Evolutionary conservation across 2,797 vertebrate genomes (phyloP), one percentile per base, ranked within the genome.

Genomic region (Paedocypris micromegethes): DNA sequence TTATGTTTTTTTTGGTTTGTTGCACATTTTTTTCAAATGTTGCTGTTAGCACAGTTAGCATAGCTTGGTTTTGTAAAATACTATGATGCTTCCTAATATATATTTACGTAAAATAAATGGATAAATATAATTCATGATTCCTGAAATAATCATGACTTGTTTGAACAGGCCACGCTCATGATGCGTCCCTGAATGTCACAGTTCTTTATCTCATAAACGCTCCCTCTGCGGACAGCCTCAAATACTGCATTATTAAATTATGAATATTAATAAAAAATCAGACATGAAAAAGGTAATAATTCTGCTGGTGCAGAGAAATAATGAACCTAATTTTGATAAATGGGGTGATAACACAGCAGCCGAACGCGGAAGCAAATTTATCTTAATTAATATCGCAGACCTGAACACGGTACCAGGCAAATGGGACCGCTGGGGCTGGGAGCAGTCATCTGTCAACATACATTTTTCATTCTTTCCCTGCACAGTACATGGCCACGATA

Each of bases 381-480:
- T 98, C 94, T 96, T 97, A 95, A 98, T 97, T 96, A 96, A 93
- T 92, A 97, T 95, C 93, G 91, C 82, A 83, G 90, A 90, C 89
- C 86, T 77, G 82, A 83, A 92, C 87, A 80, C 74, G 63, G 81
- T 85, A 72, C 80, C 91, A 93, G 92, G 90, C 92, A 91, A 91
- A 91, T 86, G 82, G 80, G 84, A 86, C 88, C 88, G 74, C 68
- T 74, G 86, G 88, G 88, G 87, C 76, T 59, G 69, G 75, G 82
- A 74, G 70, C 64, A 74, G 54, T 63, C 42, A 37, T 64, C 64
- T 73, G 75, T 77, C 72, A 77, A 74, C 68, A 74, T 68, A 64
- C 64, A 73, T 77, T 74, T 77, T 74, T 74, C 68, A 71, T 74
- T 72, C 68, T 71, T 63, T 60, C 41, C 40, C 57, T 46, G 49